Evolutionary conservation across 1,140 invertebrate species (phyloP).

Genomic region (Dendroctonus ponderosae): DNA sequence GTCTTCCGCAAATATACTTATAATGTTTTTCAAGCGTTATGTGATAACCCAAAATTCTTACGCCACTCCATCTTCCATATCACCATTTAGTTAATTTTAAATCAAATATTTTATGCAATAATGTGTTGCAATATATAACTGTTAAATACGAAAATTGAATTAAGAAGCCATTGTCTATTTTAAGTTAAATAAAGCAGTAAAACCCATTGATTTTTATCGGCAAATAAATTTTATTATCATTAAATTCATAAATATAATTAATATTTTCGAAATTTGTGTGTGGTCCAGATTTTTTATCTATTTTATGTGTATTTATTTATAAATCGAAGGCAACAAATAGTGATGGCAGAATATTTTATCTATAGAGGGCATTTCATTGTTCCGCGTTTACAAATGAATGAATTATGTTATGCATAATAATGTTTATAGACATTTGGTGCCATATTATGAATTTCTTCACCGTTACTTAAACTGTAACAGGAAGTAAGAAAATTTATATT

Average conservation of each 20-base stretch:
- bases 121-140: too few species aligned
- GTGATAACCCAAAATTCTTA: too few species aligned
- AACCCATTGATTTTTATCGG: neutral
- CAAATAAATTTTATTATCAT: neutral
- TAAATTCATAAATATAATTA: constrained; percentile 1
- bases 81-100: too few species aligned
- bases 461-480: constrained; percentile 12
- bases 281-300: neutral
- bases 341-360: constrained; percentile 15
- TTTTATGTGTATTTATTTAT: neutral
- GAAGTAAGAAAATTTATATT: constrained; percentile 16
- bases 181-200: neutral
- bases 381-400: constrained; percentile 1
- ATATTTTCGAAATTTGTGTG: constrained; percentile 7
- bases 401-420: constrained; percentile 15
- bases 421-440: constrained; percentile 20
- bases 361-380: constrained; percentile 14
- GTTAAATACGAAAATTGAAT: neutral
- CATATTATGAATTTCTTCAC: constrained; percentile 5
- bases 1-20: too few species aligned
- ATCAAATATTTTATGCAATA: too few species aligned
- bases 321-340: constrained; percentile 12
- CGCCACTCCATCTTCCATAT: too few species aligned
- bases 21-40: too few species aligned
- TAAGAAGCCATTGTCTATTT: neutral